Conservation (phyloP, 23 tunicate species). For the Botrylloides violaceus region DNA sequence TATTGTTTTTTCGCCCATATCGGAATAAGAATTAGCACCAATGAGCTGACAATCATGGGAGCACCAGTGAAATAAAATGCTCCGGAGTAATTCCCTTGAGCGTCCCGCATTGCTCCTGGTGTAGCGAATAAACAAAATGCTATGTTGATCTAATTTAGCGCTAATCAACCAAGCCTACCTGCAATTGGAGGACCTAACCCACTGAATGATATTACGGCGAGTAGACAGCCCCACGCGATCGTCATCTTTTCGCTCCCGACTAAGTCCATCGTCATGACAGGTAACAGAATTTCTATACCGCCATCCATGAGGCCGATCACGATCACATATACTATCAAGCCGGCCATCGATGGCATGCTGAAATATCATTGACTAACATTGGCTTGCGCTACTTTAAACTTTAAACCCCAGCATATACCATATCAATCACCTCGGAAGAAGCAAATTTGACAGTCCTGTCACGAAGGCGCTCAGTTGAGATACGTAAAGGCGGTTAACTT, state of each 20-base stretch:
- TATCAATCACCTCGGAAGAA: conserved; percentile 34
- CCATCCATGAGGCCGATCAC: conserved; percentile 70
- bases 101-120: conserved; percentile 57
- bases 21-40: conserved; percentile 55
- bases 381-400: too few relatives aligned
- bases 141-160: not conserved
- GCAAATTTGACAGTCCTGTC: conserved; percentile 47
- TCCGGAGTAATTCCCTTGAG: conserved; percentile 27
- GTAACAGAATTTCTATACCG: conserved; percentile 78
- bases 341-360: conserved; percentile 18
- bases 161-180: conserved; percentile 23
- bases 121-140: not conserved
- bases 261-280: conserved; percentile 87
- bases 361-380: too few relatives aligned
- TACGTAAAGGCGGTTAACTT: conserved; percentile 56
- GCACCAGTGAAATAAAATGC: conserved; percentile 78
- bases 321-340: conserved; percentile 32
- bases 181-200: conserved; percentile 84
- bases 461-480: conserved; percentile 56
- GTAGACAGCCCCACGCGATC: conserved; percentile 88
- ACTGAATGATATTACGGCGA: conserved; percentile 77
- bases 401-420: not conserved
- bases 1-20: conserved; percentile 72
- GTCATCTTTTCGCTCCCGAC: conserved; percentile 85
- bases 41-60: conserved; percentile 67